phyloP scores from a whole-genome alignment of 2,888 invertebrate genomes.

The Eupithecia abbreviata region DNA sequence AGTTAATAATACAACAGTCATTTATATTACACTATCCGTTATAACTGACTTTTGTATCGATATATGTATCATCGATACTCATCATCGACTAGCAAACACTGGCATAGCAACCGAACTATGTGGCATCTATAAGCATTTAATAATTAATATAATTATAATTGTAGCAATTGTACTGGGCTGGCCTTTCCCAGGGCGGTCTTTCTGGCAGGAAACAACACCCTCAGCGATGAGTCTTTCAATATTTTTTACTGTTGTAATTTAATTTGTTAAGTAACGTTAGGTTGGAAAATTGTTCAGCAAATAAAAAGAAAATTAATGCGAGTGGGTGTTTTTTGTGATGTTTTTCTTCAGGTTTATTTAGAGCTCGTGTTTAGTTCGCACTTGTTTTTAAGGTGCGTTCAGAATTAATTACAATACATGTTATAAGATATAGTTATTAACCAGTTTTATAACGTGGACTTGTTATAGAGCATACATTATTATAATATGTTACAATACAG shows the following conservation, averaged over 20 bases:
- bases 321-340: too few species aligned
- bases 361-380: too few species aligned
- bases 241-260: neutral
- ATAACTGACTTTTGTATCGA: slow-evolving; percentile 6
- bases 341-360: too few species aligned
- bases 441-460: too few species aligned
- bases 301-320: too few species aligned
- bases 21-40: too few species aligned
- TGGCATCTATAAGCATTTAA: slow-evolving; percentile 25
- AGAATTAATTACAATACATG: too few species aligned
- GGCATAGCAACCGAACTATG: neutral
- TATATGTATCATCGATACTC: slow-evolving; percentile 14
- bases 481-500: too few species aligned
- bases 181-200: slow-evolving; percentile 24
- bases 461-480: too few species aligned
- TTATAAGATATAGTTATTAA: too few species aligned
- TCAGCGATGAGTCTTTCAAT: neutral
- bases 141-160: slow-evolving; percentile 32
- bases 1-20: too few species aligned
- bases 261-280: neutral
- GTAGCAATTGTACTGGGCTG: slow-evolving; percentile 24
- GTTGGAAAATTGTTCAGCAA: neutral
- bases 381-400: too few species aligned
- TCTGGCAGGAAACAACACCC: neutral
- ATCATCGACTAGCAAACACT: neutral